Base-by-base conservation (phyloP, 2,113 vertebrate genomes). In the Eidolon helvum region DNA sequence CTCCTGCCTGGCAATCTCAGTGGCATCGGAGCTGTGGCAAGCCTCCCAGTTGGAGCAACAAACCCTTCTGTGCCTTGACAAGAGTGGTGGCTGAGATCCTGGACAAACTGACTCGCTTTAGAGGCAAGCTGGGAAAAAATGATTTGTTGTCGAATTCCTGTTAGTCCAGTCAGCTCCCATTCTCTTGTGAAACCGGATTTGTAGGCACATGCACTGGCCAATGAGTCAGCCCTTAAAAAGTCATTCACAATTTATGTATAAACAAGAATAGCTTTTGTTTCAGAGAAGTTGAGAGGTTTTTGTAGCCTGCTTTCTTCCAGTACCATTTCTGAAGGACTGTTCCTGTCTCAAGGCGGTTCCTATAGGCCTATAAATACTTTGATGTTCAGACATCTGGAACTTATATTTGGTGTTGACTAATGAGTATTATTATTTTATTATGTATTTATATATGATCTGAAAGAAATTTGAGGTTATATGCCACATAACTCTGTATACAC, bases 391-490 rank as follows among this genome's bases (percentile, higher is more conserved):
- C 50, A 75, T 94, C 90, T 98, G 95, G 96, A 98, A 95, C 88
- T 94, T 79, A 96, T 97, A 93, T 83, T 95, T 50, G n/a, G 55
- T 95, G 92, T 90, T 96, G 97, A 95, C 38, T 97, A 96, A 90
- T 83, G 66, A 96, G 63, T 26, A 78, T 92, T 85, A 83, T 82
- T 92, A 59, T 90, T 50, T 98, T 98, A 97, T 96, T 96, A 95
- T 97, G 95, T 91, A 69, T 92, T 95, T 94, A 98, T 95, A 91
- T 85, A 84, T 96, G 94, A 84, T 98, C 98, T 98, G 96, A 98
- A 98, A 97, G 98, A 98, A 97, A 98, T 84, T 98, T 97, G 48
- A 71, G 96, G 87, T 94, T 69, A 19, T 96, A 89, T 92, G 83
- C 50, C 96, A 98, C 57, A 79, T 82, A 86, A 96, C 80, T 95